Evolutionary conservation across 2,113 vertebrate species (phyloP), one percentile per base, ranked within the genome.

Genomic region (Perca fluviatilis): DNA sequence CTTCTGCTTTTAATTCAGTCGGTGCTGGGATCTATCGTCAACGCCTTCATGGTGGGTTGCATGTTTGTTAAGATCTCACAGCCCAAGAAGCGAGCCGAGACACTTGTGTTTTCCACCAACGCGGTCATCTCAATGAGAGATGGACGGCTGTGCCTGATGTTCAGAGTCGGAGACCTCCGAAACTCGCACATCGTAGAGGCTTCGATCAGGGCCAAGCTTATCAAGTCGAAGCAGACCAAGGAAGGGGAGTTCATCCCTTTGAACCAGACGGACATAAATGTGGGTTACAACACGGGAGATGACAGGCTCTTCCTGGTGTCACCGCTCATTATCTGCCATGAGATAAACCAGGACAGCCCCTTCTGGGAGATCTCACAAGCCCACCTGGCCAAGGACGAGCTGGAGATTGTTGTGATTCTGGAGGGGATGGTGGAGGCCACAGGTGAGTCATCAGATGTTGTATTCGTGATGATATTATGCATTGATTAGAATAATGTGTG

Each of bases 41-140:
- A 99, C 25, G 98, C 98, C 68, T 99, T 99, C 95, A 99, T 99
- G 98, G 98, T 99, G 93, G 98, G 98, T 58, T 99, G 98, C 94
- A 99, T 99, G 98, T 99, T 99, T 92, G 98, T 99, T 21, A 99
- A 99, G 95, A 99, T 99, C 93, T 99, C 98, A 3, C 98, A 99
- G 89, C 98, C 98, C 89, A 99, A 99, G 95, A 99, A 99, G 94
- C 96, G 98, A 74, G 98, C 98, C 2, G 98, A 99, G 96, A 99
- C 98, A 27, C 91, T 99, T 85, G 98, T 99, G 79, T 99, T 99
- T 85, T 99, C 98, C 95, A 99, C 97, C 81, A 97, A 97, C 0
- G 97, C 98, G 0, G 98, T 99, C 85, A 98, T 99, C 94, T 99
- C 98, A 63, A 98, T 99, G 96, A 94, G 98, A 80, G 98, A 99